Conservation (phyloP, 1,140 invertebrate species). For the Caerostris darwini region DNA sequence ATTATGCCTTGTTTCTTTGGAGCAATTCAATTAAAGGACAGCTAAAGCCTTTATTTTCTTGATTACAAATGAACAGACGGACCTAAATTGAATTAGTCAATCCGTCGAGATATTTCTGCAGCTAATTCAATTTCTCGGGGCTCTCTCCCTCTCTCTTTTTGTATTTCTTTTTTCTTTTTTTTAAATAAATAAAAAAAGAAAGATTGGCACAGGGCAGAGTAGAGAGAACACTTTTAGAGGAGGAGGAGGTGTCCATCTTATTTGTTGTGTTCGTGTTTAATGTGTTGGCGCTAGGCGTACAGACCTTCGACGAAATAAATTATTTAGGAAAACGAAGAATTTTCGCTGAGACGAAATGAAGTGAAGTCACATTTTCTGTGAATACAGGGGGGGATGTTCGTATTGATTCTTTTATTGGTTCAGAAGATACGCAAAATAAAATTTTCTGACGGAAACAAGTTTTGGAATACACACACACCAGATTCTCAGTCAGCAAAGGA, state of each 20-base stretch:
- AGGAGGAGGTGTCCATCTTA: not conserved
- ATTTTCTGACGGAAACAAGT: conserved; percentile 6
- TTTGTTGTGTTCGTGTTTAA: conserved; percentile 4
- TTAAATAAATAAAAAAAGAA: not conserved
- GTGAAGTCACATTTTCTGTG: conserved; percentile 17
- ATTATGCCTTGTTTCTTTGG: conserved; percentile 61
- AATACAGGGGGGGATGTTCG: not conserved
- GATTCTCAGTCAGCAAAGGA: not conserved
- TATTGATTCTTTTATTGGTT: conserved; percentile 22
- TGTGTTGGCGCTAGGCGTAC: not conserved
- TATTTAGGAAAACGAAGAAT: conserved; percentile 33
- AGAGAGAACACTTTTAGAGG: not conserved
- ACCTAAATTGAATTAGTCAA: conserved; percentile 66
- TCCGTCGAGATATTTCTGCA: conserved; percentile 52
- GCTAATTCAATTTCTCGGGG: conserved; percentile 63
- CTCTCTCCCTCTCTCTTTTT: conserved; percentile 15
- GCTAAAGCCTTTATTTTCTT: conserved; percentile 73
- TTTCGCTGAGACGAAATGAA: not conserved
- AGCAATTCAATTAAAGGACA: conserved; percentile 69
- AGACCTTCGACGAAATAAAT: conserved; percentile 18
- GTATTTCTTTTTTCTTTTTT: conserved; percentile 9
- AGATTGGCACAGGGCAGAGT: not conserved
- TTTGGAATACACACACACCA: not conserved
- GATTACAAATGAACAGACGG: conserved; percentile 71
- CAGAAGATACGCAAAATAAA: conserved; percentile 7